These are phyloP conservation scores for Urocolius indicus DNA, from an alignment of 2,113 vertebrate species.

Conservation along the genomic window DNA sequence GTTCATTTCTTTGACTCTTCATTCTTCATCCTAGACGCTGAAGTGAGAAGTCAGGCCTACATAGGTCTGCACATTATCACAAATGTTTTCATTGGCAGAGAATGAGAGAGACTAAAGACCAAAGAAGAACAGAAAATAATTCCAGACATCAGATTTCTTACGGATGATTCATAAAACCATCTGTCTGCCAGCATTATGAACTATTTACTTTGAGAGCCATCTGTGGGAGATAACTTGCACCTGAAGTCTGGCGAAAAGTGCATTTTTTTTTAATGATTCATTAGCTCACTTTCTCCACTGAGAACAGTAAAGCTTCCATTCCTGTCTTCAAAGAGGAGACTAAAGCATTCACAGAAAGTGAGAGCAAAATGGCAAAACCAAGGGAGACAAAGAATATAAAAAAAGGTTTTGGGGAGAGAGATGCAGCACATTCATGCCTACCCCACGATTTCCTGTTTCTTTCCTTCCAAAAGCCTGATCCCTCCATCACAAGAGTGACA, in stretches of 20 bases:
- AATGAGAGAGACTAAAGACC: background rate
- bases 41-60: background rate
- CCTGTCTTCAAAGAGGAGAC: background rate
- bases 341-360: background rate
- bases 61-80: background rate
- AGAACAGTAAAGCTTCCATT: background rate
- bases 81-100: background rate
- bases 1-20: background rate
- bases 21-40: background rate
- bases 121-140: background rate
- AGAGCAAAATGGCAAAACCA: background rate
- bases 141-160: background rate
- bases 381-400: rapidly evolving
- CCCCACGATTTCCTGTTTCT: background rate
- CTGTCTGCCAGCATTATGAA: background rate
- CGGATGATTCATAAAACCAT: background rate
- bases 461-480: background rate
- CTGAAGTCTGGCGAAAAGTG: background rate
- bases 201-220: background rate
- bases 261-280: background rate
- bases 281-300: background rate
- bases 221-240: background rate
- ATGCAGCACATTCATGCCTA: rapidly evolving
- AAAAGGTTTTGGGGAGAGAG: background rate
- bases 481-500: background rate